A percentile compares a stretch with the other conserved stretches of the same genome.
These are phyloP conservation scores for Halyomorpha halys DNA, from an alignment of 1,140 invertebrate species.

Conservation along the genomic window DNA sequence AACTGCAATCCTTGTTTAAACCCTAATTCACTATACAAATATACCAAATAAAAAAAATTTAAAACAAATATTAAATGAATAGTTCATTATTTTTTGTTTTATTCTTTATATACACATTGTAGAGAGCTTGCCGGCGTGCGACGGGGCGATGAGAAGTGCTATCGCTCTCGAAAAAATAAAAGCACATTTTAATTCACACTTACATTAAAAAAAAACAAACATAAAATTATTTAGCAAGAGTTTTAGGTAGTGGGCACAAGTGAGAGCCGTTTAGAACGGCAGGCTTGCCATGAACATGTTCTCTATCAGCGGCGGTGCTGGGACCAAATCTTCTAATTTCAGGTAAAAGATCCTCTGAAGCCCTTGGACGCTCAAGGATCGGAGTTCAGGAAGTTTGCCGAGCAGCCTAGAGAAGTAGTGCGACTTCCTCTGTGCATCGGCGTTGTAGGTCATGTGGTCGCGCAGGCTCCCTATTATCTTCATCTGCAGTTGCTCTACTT, in stretches of 20 bases:
- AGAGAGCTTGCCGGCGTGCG: not conserved
- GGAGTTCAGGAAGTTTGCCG: conserved; percentile 80
- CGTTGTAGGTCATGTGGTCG: conserved; percentile 90
- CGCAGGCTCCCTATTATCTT: conserved; percentile 86
- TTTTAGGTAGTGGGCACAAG: not conserved
- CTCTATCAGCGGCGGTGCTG: conserved; percentile 83
- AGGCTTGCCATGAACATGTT: conserved; percentile 89
- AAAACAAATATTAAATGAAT: too few relatives aligned
- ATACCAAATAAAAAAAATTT: too few relatives aligned
- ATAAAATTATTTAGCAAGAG: not conserved
- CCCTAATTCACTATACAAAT: conserved; percentile 1
- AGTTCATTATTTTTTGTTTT: too few relatives aligned
- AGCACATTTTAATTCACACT: not conserved
- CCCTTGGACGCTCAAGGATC: conserved; percentile 83
- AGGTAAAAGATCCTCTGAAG: conserved; percentile 89
- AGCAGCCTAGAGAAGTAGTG: conserved; percentile 87
- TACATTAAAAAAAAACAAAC: not conserved
- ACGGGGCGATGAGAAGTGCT: not conserved
- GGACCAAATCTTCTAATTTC: conserved; percentile 83
- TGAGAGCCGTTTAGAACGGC: conserved; percentile 56
- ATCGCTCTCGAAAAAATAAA: not conserved
- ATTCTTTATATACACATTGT: too few relatives aligned
- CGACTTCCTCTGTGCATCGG: conserved; percentile 72
- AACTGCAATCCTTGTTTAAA: not conserved
- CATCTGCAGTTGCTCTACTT: conserved; percentile 89